A percentile compares a stretch with the other conserved stretches of the same genome.
Evolutionary conservation across 2,888 invertebrate genomes (phyloP).

Genomic region (Coelinius sp.): DNA sequence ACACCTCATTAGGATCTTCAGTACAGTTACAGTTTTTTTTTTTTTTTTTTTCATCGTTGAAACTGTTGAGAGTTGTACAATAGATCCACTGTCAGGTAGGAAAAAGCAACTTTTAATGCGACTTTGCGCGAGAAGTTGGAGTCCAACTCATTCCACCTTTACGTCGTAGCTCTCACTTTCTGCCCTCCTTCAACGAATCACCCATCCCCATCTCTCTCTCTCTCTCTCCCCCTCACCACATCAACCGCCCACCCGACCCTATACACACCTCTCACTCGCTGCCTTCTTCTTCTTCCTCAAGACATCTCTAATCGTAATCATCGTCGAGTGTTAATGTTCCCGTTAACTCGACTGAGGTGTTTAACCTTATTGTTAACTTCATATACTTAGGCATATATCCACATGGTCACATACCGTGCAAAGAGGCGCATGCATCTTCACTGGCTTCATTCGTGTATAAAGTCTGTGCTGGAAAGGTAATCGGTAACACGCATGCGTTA

Average conservation of each 20-base stretch:
- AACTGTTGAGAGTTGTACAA: not conserved
- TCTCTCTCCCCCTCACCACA: slow-evolving; percentile 36
- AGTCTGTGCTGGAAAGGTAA: slow-evolving; percentile 5
- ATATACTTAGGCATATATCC: slow-evolving; percentile 31
- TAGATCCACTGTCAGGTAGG: not conserved
- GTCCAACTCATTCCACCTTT: slow-evolving; percentile 55
- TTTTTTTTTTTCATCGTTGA: not conserved
- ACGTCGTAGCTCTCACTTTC: slow-evolving; percentile 55
- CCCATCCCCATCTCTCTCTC: slow-evolving; percentile 24
- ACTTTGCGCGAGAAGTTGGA: slow-evolving; percentile 55
- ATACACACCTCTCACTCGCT: too few species aligned
- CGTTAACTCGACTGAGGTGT: slow-evolving; percentile 70
- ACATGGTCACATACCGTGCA: slow-evolving; percentile 26
- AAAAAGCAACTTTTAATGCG: slow-evolving; percentile 58
- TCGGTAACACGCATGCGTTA: slow-evolving; percentile 48
- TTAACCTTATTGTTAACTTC: slow-evolving; percentile 70
- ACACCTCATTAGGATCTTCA: slow-evolving; percentile 1
- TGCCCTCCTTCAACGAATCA: slow-evolving; percentile 41
- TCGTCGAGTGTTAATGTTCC: slow-evolving; percentile 69
- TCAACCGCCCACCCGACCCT: slow-evolving; percentile 48
- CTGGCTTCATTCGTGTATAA: not conserved
- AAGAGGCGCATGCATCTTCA: slow-evolving; percentile 35
- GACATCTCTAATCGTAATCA: slow-evolving; percentile 70
- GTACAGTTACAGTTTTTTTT: not conserved
- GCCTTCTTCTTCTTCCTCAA: slow-evolving; percentile 56